Evolutionary conservation across 2,888 invertebrate species (phyloP).

Genomic region (Aspidiotus rigidus): DNA sequence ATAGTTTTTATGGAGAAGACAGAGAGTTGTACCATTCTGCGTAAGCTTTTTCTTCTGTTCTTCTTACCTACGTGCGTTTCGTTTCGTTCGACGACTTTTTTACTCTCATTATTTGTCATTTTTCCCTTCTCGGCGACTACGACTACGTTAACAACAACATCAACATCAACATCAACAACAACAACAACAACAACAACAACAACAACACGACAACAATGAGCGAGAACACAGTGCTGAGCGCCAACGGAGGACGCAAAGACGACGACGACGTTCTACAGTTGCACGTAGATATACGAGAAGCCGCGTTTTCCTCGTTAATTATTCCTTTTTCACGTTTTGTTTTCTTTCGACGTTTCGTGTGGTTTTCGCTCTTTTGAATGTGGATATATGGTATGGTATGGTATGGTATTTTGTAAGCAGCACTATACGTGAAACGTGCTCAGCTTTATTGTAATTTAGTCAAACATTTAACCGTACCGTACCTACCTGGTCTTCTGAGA

Average conservation of each 20-base stretch:
- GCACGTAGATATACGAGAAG: not conserved
- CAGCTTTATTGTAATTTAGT: not conserved
- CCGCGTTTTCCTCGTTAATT: constrained; percentile 26
- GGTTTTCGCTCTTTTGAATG: constrained; percentile 5
- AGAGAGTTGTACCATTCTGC: not conserved
- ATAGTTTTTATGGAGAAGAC: not conserved
- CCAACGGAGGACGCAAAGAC: too few relatives aligned
- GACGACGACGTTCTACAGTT: not conserved
- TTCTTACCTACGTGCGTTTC: not conserved
- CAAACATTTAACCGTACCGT: constrained; percentile 5
- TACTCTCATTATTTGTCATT: not conserved
- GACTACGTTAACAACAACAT: too few relatives aligned
- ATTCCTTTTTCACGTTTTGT: constrained; percentile 24
- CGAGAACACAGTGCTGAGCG: too few relatives aligned
- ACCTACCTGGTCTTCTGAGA: too few relatives aligned
- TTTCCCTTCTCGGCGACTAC: not conserved
- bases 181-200: too few relatives aligned
- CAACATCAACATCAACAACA: too few relatives aligned
- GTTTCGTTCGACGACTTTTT: not conserved
- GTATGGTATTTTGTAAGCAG: not conserved
- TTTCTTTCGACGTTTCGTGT: constrained; percentile 13
- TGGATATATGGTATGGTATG: not conserved
- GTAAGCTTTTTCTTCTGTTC: not conserved
- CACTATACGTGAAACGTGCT: not conserved
- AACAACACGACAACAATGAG: too few relatives aligned